These are phyloP conservation scores for Invenusta paracnida DNA, from an alignment of 2,888 invertebrate species.

Conservation along the genomic window DNA sequence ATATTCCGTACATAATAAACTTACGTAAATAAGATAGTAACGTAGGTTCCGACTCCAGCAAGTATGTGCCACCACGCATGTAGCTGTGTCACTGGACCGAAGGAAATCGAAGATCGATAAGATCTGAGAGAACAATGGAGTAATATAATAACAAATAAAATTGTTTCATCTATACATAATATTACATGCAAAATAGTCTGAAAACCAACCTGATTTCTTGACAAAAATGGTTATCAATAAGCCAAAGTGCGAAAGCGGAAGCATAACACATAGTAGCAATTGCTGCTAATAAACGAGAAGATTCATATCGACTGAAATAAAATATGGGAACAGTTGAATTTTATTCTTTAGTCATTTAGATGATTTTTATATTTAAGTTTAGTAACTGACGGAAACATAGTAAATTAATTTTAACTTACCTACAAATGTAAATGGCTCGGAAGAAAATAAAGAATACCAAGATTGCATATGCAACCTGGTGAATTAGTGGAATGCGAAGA, in stretches of 20 bases:
- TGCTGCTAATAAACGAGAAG: constrained; percentile 49
- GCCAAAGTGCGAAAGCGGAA: constrained; percentile 61
- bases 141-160: constrained; percentile 8
- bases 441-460: constrained; percentile 51
- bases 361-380: too few relatives aligned
- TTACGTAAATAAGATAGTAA: constrained; percentile 54
- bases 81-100: constrained; percentile 58
- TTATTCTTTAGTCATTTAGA: too few relatives aligned
- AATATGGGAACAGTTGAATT: too few relatives aligned
- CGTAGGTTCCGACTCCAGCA: constrained; percentile 61
- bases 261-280: constrained; percentile 50
- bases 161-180: constrained; percentile 42
- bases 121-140: constrained; percentile 42
- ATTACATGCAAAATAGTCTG: too few relatives aligned
- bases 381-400: too few relatives aligned
- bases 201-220: constrained; percentile 39
- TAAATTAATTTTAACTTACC: too few relatives aligned
- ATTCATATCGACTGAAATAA: constrained; percentile 48
- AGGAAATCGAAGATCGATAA: constrained; percentile 35
- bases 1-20: not conserved
- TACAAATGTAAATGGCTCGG: not conserved
- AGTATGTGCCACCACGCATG: constrained; percentile 63
- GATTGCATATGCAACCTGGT: constrained; percentile 58
- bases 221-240: constrained; percentile 61
- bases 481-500: constrained; percentile 51